phyloP scores from a whole-genome alignment of 2,888 invertebrate species.

The Sylvicola fuscatus region DNA sequence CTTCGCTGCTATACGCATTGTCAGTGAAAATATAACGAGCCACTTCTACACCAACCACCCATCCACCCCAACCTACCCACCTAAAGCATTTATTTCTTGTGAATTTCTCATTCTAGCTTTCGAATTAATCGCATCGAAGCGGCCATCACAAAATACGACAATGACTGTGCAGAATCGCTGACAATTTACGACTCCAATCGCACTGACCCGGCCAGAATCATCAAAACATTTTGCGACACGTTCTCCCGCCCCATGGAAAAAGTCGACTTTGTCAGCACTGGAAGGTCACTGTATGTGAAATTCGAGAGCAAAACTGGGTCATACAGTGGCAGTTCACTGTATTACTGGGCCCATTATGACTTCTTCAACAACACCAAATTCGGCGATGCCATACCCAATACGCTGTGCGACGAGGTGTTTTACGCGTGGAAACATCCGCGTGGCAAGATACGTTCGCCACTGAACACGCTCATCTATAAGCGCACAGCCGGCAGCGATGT shows the following conservation, averaged over 20 bases:
- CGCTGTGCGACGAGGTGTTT: slow-evolving; percentile 73
- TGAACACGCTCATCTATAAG: slow-evolving; percentile 76
- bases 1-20: too few species aligned
- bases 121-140: slow-evolving; percentile 77
- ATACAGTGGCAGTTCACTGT: slow-evolving; percentile 82
- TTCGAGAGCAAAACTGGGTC: slow-evolving; percentile 86
- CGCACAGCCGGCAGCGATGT: slow-evolving; percentile 53
- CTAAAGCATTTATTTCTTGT: background rate
- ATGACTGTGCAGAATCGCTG: slow-evolving; percentile 76
- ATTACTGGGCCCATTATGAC: slow-evolving; percentile 88
- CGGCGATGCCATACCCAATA: slow-evolving; percentile 61
- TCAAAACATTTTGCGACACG: slow-evolving; percentile 87
- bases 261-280: slow-evolving; percentile 77
- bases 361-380: slow-evolving; percentile 81
- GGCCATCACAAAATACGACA: slow-evolving; percentile 66
- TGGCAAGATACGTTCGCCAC: slow-evolving; percentile 59
- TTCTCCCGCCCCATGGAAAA: slow-evolving; percentile 86
- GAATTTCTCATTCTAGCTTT: slow-evolving; percentile 32
- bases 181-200: slow-evolving; percentile 76
- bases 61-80: too few species aligned
- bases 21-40: too few species aligned
- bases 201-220: slow-evolving; percentile 75
- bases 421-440: slow-evolving; percentile 62
- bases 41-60: too few species aligned
- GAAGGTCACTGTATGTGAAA: slow-evolving; percentile 67